These are phyloP conservation scores for Stigmatopora nigra DNA, from an alignment of 2,113 vertebrate genomes.

Conservation along the genomic window DNA sequence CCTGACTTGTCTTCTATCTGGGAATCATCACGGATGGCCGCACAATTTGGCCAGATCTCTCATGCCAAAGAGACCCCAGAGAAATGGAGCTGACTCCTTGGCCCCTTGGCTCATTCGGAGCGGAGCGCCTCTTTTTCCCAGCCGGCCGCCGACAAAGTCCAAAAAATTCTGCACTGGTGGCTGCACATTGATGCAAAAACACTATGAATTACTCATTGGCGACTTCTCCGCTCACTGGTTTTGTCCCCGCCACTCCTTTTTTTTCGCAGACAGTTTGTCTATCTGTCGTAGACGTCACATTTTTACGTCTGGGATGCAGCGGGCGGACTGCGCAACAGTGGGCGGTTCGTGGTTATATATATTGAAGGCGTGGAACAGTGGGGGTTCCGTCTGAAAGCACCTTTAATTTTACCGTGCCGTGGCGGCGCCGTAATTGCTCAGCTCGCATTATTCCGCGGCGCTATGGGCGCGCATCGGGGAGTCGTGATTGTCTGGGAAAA, in stretches of 20 bases:
- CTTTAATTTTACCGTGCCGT: constrained; percentile 66
- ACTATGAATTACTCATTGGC: constrained; percentile 66
- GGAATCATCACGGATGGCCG: constrained; percentile 56
- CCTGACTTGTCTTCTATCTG: constrained; percentile 53
- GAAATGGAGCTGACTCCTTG: constrained; percentile 46
- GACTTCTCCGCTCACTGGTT: constrained; percentile 50
- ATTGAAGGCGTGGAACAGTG: constrained; percentile 65
- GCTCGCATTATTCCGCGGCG: constrained; percentile 43
- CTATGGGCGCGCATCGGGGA: constrained; percentile 45
- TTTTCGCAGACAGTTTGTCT: constrained; percentile 56
- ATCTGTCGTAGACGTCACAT: constrained; percentile 12
- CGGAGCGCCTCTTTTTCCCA: constrained; percentile 52
- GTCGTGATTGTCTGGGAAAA: constrained; percentile 52
- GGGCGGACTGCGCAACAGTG: constrained; percentile 41
- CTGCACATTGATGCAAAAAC: constrained; percentile 47
- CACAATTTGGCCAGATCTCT: constrained; percentile 61
- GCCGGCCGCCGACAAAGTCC: constrained; percentile 28
- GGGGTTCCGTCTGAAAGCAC: constrained; percentile 68
- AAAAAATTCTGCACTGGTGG: constrained; percentile 38
- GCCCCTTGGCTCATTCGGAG: constrained; percentile 33
- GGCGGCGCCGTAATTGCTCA: constrained; percentile 60
- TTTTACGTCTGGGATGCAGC: neutral
- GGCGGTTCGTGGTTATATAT: constrained; percentile 64
- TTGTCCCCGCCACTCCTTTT: constrained; percentile 58
- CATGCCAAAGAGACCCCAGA: constrained; percentile 55